Evolutionary conservation across 37 sponge, comb jelly and placozoan genomes (phyloP).

Genomic region (Chondrosia reniformis): DNA sequence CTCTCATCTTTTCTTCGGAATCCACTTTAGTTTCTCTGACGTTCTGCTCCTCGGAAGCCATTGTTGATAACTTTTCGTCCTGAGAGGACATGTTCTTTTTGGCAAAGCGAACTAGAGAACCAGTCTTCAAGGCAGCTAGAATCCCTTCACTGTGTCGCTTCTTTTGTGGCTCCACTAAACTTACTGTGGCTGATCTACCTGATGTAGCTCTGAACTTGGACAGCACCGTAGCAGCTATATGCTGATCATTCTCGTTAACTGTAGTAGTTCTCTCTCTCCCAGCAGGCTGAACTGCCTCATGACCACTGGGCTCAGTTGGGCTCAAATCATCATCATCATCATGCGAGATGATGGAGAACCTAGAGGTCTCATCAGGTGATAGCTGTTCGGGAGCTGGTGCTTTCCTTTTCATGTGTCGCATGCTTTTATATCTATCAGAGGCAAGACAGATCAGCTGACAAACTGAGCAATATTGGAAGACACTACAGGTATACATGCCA

Average conservation of each 20-base stretch:
- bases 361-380: not conserved
- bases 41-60: slow-evolving; percentile 11
- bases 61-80: not conserved
- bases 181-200: not conserved
- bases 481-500: no score
- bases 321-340: not conserved
- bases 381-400: no score
- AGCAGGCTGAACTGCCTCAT: not conserved
- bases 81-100: no score
- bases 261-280: not conserved
- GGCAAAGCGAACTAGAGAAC: not conserved
- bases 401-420: not conserved
- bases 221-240: not conserved
- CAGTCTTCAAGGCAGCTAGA: not conserved
- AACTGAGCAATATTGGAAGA: no score
- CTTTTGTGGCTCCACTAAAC: no score
- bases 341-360: not conserved
- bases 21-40: not conserved
- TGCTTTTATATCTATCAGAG: not conserved
- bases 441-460: no score
- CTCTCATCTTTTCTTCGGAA: not conserved
- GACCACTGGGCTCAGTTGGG: not conserved
- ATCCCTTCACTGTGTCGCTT: not conserved
- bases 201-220: not conserved
- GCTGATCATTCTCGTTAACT: not conserved